Evolutionary conservation across 1,140 invertebrate species (phyloP).

Genomic region (Stegodyphus mimosarum): DNA sequence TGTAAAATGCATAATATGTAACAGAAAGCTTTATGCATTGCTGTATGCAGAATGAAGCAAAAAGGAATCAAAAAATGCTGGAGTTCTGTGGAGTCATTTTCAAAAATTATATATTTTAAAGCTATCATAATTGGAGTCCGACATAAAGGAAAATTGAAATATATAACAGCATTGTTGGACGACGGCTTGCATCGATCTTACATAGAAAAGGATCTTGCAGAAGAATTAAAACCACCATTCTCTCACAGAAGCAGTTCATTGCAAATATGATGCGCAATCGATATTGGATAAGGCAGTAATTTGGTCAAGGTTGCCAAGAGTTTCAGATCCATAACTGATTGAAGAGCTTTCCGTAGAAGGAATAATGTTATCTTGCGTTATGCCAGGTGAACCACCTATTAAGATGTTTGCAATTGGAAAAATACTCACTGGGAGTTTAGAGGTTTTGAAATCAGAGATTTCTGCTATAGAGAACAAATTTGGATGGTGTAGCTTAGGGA

Average conservation of each 20-base stretch:
- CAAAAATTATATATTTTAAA: neutral
- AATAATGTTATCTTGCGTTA: neutral
- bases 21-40: neutral
- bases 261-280: neutral
- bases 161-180: neutral
- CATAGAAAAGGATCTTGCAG: neutral
- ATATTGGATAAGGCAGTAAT: neutral
- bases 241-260: neutral
- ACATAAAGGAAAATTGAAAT: neutral
- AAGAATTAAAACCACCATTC: neutral
- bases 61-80: neutral
- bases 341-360: neutral
- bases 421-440: neutral
- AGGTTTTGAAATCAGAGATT: neutral
- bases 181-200: neutral
- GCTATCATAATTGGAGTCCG: neutral
- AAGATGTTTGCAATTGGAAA: too few relatives aligned
- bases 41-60: neutral
- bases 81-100: neutral
- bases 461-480: neutral
- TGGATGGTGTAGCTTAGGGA: slow-evolving; percentile 6
- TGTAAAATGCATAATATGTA: neutral
- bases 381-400: neutral
- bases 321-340: neutral
- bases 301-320: neutral